phyloP scores from a whole-genome alignment of 2,113 vertebrate genomes.

The Upupa epops region DNA sequence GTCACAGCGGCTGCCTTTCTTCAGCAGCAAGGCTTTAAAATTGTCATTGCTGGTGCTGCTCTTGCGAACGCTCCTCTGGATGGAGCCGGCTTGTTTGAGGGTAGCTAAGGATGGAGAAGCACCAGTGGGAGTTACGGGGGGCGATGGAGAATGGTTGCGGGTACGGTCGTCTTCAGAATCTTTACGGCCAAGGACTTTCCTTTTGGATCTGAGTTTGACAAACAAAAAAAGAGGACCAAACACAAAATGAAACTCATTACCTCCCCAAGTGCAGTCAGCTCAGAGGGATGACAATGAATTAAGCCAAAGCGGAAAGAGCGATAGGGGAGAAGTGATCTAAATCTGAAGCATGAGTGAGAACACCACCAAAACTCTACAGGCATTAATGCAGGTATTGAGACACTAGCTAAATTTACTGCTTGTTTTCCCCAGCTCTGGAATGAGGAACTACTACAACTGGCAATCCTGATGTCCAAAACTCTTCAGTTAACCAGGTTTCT shows the following conservation, averaged over 20 bases:
- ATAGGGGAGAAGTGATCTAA: not conserved
- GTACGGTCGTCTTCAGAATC: conserved; percentile 92
- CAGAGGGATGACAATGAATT: conserved; percentile 10
- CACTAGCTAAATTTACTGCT: not conserved
- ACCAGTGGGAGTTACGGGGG: conserved; percentile 87
- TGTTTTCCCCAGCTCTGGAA: conserved; percentile 23
- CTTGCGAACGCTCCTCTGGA: conserved; percentile 91
- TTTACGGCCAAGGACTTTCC: conserved; percentile 93
- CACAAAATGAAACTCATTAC: not conserved
- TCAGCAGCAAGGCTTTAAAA: conserved; percentile 98
- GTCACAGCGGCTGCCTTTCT: conserved; percentile 92
- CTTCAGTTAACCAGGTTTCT: not conserved
- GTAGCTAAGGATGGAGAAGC: conserved; percentile 72
- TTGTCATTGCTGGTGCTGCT: conserved; percentile 95
- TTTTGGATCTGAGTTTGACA: conserved; percentile 86
- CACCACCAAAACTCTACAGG: conserved; percentile 25
- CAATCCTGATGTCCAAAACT: not conserved
- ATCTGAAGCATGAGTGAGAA: conserved; percentile 8
- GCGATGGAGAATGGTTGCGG: conserved; percentile 81
- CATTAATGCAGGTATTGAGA: not conserved
- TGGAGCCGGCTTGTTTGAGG: conserved; percentile 84
- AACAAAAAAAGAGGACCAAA: not conserved
- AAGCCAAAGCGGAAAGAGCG: not conserved
- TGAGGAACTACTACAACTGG: not conserved
- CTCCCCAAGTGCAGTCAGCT: not conserved